Evolutionary conservation across 2,797 vertebrate genomes (phyloP), one percentile per base, ranked within the genome.

Genomic region (Sparus aurata): DNA sequence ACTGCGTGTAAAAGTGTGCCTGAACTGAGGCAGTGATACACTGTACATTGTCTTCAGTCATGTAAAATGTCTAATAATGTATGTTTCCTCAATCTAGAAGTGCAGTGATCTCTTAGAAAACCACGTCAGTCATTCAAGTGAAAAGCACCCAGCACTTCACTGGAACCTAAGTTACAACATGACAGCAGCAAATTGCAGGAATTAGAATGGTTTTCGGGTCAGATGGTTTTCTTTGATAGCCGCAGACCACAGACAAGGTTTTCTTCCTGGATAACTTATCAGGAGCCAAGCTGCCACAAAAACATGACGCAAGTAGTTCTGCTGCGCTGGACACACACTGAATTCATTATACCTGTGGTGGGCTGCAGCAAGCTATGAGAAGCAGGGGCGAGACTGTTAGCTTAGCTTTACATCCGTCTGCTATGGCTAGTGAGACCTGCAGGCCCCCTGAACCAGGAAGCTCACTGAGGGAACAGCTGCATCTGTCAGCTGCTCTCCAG

Each of bases 271-370:
- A 25, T 49, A 77, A 83, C 68, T 68, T 47, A 64, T 49, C 49
- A 41, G 59, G 61, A 76, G 75, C 84, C 84, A 81, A 94, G 80
- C 93, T 95, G 94, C 92, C 95, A 95, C 76, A 88, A 95, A 95
- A 95, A 95, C 83, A 93, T 94, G 94, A 87, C 93, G 27, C 63
- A 38, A 12, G 76, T 75, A 63, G 81, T 85, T 88, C 69, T 89
- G 67, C 84, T 82, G 73, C 23, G 12, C 73, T 50, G 69, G 52
- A 80, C 85, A 87, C 71, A 83, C 45, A 47, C 43, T 83, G 86
- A 87, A 92, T 91, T 84, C 75, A 88, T 91, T 89, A 84, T 71
- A 30, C 13, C 81, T 79, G 69, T 73, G 62, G 60, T 58, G n/a
- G 69, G 60, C 66, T 61, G 81, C 50, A 79, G 41, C 52, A 61